These are phyloP conservation scores for Heliconius erato DNA, from an alignment of 2,888 invertebrate genomes.

Conservation along the genomic window DNA sequence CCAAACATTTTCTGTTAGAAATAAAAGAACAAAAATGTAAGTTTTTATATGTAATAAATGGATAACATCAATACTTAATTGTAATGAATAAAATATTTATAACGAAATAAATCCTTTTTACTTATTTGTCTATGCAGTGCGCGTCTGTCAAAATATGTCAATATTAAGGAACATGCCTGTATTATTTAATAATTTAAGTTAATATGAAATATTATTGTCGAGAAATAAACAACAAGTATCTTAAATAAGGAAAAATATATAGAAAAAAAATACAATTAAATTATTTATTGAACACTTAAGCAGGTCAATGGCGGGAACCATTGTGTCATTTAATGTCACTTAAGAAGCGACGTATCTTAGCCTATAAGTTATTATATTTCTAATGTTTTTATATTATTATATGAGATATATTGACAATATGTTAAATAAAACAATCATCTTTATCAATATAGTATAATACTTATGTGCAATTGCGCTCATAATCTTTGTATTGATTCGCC, in stretches of 20 bases:
- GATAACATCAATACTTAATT: neutral
- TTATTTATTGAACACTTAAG: neutral
- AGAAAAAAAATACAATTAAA: neutral
- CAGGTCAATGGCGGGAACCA: conserved; percentile 22
- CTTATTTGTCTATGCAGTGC: conserved; percentile 47
- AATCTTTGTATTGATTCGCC: too few species aligned
- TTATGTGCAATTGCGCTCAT: too few species aligned
- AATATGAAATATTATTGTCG: neutral
- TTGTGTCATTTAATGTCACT: conserved; percentile 8
- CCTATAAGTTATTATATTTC: neutral
- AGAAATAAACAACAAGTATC: neutral
- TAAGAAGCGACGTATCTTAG: too few species aligned
- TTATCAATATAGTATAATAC: too few species aligned
- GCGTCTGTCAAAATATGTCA: conserved; percentile 47
- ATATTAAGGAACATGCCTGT: conserved; percentile 1
- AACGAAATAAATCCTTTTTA: conserved; percentile 35
- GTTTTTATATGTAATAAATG: neutral
- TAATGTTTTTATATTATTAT: neutral
- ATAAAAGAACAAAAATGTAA: conserved; percentile 8
- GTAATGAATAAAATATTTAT: conserved; percentile 4
- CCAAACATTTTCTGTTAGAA: neutral
- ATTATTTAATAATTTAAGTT: neutral
- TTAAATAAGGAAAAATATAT: neutral
- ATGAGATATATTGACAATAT: neutral
- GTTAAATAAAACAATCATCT: neutral